phyloP scores from a whole-genome alignment of 2,113 vertebrate genomes.

The Ardeotis arabs region DNA sequence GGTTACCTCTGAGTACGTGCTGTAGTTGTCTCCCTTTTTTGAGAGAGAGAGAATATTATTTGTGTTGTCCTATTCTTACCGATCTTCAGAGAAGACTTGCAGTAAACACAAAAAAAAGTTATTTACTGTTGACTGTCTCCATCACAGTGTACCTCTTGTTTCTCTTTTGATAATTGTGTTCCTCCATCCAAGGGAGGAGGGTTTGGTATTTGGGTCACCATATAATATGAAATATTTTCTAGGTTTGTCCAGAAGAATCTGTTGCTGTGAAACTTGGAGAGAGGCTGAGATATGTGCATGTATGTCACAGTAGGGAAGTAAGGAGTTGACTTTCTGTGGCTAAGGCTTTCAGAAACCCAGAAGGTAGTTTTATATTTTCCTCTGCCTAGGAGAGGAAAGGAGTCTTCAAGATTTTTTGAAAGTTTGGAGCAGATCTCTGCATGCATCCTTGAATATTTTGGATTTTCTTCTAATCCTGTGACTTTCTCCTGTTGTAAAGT shows the following conservation, averaged over 20 bases:
- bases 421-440: neutral
- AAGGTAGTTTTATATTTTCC: neutral
- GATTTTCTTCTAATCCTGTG: neutral
- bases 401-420: neutral
- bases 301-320: neutral
- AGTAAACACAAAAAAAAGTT: neutral
- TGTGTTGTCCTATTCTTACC: neutral
- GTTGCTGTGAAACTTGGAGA: neutral
- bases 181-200: neutral
- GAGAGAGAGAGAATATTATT: neutral
- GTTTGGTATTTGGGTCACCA: rapidly evolving
- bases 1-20: neutral
- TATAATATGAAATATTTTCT: neutral
- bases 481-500: neutral
- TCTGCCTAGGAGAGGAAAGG: neutral
- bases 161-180: neutral
- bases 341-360: neutral
- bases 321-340: neutral
- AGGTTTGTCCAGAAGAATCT: neutral
- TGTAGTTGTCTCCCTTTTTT: neutral
- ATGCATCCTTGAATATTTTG: neutral
- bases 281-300: neutral
- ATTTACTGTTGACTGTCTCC: neutral
- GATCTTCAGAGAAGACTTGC: neutral
- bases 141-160: neutral